Percentiles rank a stretch among this genome's conserved stretches.
These are phyloP conservation scores for Helicoverpa zea DNA, from an alignment of 1,140 invertebrate species.

Conservation along the genomic window DNA sequence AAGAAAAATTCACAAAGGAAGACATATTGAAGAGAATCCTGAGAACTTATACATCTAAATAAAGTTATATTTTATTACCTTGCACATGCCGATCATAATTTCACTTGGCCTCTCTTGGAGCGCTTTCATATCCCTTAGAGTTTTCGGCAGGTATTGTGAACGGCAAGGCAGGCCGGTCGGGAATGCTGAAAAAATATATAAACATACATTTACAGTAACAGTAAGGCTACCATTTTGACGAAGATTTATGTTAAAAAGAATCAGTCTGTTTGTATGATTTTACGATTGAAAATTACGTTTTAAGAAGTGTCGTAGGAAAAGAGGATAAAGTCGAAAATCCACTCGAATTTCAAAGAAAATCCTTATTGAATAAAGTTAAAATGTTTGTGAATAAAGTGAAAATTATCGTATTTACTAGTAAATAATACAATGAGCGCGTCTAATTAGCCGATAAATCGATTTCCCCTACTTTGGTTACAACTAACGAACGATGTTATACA, in stretches of 20 bases:
- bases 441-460: slow-evolving; percentile 4
- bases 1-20: too few species aligned
- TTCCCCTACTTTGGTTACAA: not conserved
- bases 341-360: too few species aligned
- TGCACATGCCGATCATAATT: slow-evolving; percentile 88
- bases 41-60: too few species aligned
- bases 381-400: too few species aligned
- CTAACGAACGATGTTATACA: not conserved
- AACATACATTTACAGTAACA: not conserved
- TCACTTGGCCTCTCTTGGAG: slow-evolving; percentile 86
- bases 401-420: not conserved
- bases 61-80: slow-evolving; percentile 75
- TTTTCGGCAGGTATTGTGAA: slow-evolving; percentile 66
- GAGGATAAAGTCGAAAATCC: too few species aligned
- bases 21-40: too few species aligned
- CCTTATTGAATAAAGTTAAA: too few species aligned
- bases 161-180: slow-evolving; percentile 87
- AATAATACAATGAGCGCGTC: not conserved
- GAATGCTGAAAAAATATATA: slow-evolving; percentile 51
- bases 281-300: too few species aligned
- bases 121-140: slow-evolving; percentile 60
- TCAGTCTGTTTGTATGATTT: not conserved
- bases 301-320: too few species aligned
- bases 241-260: too few species aligned
- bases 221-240: too few species aligned